Conservation (phyloP, 2,888 invertebrate species). For the Meiosimyza decipiens region DNA sequence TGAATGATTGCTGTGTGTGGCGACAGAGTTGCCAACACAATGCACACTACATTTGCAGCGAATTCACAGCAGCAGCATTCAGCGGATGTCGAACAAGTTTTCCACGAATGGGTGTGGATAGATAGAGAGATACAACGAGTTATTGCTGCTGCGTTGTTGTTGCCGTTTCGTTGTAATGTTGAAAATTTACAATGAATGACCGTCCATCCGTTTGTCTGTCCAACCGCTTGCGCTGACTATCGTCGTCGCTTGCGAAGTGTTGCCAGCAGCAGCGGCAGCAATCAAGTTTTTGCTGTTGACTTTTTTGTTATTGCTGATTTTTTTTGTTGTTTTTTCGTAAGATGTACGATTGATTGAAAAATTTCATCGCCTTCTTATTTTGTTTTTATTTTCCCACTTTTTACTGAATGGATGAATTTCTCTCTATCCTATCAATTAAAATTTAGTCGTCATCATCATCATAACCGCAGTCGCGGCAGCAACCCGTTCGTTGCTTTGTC, state of each 20-base stretch:
- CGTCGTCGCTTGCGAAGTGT: conserved; percentile 16
- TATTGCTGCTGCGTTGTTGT: conserved; percentile 4
- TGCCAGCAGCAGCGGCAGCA: conserved; percentile 29
- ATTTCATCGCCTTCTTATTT: conserved; percentile 20
- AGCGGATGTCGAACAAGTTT: conserved; percentile 54
- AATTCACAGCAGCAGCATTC: conserved; percentile 11
- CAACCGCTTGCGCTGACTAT: no score
- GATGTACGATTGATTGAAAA: conserved; percentile 13
- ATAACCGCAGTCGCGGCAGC: no score
- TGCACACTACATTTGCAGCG: conserved; percentile 19
- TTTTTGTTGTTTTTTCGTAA: conserved; percentile 32
- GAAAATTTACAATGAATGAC: conserved; percentile 8
- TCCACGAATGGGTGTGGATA: conserved; percentile 54
- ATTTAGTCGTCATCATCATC: conserved; percentile 3
- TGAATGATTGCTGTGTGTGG: neutral
- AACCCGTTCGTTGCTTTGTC: conserved; percentile 30
- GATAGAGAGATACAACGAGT: conserved; percentile 14
- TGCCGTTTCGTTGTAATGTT: neutral
- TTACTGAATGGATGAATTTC: conserved; percentile 30
- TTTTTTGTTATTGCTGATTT: neutral
- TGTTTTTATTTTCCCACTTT: conserved; percentile 22
- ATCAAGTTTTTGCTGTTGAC: conserved; percentile 16
- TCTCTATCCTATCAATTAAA: conserved; percentile 9
- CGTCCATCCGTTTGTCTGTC: neutral
- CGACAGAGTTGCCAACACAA: conserved; percentile 20